These are phyloP conservation scores for Hypomesus transpacificus DNA, from an alignment of 2,113 vertebrate genomes.

Conservation along the genomic window DNA sequence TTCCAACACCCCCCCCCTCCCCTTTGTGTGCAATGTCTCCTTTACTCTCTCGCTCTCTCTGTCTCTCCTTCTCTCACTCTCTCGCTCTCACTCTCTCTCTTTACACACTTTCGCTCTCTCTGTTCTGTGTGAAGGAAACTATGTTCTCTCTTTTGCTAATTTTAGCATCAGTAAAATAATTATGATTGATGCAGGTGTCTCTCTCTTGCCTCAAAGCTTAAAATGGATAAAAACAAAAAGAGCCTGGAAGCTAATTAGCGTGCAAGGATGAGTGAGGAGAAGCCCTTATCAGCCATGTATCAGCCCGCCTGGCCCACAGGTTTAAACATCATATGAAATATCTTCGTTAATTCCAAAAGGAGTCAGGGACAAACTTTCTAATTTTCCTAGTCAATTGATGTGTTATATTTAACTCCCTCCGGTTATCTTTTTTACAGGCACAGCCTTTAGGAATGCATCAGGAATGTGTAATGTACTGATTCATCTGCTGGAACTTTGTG, in stretches of 20 bases:
- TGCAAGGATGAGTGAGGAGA: conserved; percentile 45
- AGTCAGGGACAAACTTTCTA: conserved; percentile 52
- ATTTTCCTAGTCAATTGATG: conserved; percentile 47
- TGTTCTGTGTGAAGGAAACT: conserved; percentile 58
- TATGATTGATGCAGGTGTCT: conserved; percentile 71
- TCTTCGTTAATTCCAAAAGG: conserved; percentile 56
- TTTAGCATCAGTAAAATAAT: conserved; percentile 69
- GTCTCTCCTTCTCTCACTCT: conserved; percentile 24
- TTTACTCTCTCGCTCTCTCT: background rate
- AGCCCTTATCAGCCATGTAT: conserved; percentile 54
- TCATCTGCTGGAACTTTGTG: conserved; percentile 48
- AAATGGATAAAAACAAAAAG: conserved; percentile 57
- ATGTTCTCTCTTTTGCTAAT: conserved; percentile 52
- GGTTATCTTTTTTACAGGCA: conserved; percentile 21
- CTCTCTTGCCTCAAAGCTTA: conserved; percentile 60
- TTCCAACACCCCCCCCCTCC: background rate
- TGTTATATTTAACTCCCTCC: conserved; percentile 36
- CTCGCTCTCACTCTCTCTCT: conserved; percentile 5
- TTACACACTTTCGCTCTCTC: conserved; percentile 10
- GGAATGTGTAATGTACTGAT: conserved; percentile 44
- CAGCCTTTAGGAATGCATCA: conserved; percentile 33
- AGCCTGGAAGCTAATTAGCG: conserved; percentile 63
- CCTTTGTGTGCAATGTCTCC: background rate
- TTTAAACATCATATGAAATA: conserved; percentile 64
- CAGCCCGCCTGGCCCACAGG: conserved; percentile 45